These are phyloP conservation scores for Mormyrus lacerda DNA, from an alignment of 2,113 vertebrate species.

Conservation along the genomic window DNA sequence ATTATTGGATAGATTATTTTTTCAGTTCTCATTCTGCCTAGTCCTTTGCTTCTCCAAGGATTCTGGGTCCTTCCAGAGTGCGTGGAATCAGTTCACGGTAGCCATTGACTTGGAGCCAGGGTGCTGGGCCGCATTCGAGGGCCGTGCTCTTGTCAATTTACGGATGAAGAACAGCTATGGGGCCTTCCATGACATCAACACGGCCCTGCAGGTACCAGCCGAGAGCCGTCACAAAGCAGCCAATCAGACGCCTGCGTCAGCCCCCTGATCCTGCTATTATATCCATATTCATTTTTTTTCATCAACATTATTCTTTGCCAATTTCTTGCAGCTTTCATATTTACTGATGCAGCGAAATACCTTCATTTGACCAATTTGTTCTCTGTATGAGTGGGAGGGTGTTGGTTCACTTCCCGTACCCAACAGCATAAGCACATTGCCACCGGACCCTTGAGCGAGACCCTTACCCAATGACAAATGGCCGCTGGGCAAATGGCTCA, in stretches of 20 bases:
- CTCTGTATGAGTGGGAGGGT: not conserved
- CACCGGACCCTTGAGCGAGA: not conserved
- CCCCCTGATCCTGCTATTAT: not conserved
- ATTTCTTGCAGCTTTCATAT: not conserved
- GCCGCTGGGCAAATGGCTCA: not conserved
- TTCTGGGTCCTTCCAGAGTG: slow-evolving; percentile 62
- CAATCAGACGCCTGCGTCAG: not conserved
- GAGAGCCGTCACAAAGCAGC: not conserved
- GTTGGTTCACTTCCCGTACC: not conserved
- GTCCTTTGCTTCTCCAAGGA: slow-evolving; percentile 38
- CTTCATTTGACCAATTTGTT: not conserved
- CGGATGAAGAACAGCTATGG: slow-evolving; percentile 63
- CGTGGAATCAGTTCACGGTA: slow-evolving; percentile 68
- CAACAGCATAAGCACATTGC: not conserved
- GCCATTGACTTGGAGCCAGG: slow-evolving; percentile 51
- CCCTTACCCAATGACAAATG: not conserved
- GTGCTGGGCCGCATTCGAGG: slow-evolving; percentile 55
- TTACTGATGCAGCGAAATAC: not conserved
- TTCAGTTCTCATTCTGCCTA: not conserved
- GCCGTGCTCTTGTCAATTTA: slow-evolving; percentile 62
- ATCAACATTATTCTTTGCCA: not conserved
- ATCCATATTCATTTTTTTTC: not conserved
- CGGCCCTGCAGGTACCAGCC: slow-evolving; percentile 61
- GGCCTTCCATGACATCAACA: slow-evolving; percentile 67
- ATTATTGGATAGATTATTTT: not conserved